A percentile compares a stretch with the other conserved stretches of the same genome.
These are phyloP conservation scores for Apogon talboti DNA, from an alignment of 2,797 vertebrate genomes.

Conservation along the genomic window DNA sequence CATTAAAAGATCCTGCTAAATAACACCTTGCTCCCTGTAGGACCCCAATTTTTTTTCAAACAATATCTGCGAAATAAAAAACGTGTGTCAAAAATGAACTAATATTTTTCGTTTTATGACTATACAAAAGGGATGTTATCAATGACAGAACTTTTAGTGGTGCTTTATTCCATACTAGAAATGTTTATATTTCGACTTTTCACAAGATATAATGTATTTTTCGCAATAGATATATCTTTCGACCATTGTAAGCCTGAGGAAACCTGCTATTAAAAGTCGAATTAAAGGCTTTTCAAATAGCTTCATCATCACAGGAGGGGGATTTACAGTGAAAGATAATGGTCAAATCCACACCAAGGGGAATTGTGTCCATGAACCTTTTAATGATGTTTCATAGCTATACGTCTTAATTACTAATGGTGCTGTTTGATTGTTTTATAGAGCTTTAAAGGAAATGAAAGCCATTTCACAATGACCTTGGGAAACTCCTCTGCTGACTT, in stretches of 20 bases:
- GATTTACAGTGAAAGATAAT: slow-evolving; percentile 45
- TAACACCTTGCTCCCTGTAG: slow-evolving; percentile 26
- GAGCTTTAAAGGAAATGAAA: slow-evolving; percentile 32
- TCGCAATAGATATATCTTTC: no score
- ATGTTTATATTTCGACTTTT: no score
- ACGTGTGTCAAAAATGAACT: no score
- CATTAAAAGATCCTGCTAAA: slow-evolving; percentile 18
- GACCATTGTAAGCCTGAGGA: not conserved
- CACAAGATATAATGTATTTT: no score
- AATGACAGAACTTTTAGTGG: no score
- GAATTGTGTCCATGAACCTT: slow-evolving; percentile 13
- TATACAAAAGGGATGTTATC: no score
- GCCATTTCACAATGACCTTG: slow-evolving; percentile 46
- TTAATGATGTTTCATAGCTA: slow-evolving; percentile 40
- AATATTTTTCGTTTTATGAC: no score
- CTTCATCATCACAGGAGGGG: slow-evolving; percentile 34
- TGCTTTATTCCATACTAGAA: no score
- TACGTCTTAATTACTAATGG: slow-evolving; percentile 30
- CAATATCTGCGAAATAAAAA: no score
- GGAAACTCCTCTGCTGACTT: slow-evolving; percentile 24
- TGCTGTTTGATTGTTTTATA: slow-evolving; percentile 39
- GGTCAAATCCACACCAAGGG: slow-evolving; percentile 23
- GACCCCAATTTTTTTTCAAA: not conserved
- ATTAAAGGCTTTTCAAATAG: slow-evolving; percentile 34
- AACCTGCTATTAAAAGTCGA: slow-evolving; percentile 27